phyloP scores from a whole-genome alignment of 1,140 invertebrate genomes.

The Musca domestica region DNA sequence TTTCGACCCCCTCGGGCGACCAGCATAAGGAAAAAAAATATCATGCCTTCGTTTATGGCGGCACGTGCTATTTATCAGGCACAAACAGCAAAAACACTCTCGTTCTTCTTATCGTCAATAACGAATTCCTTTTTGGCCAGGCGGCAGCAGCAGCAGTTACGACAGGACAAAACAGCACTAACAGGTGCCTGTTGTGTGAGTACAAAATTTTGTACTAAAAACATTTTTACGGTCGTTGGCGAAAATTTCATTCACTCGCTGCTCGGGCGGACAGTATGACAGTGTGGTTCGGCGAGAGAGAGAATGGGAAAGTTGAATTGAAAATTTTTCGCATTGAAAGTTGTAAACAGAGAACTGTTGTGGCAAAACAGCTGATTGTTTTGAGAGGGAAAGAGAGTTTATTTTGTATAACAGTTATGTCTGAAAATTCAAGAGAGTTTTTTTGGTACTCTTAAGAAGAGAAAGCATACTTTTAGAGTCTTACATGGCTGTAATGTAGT shows the following conservation, averaged over 20 bases:
- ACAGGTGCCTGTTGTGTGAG: slow-evolving; percentile 14
- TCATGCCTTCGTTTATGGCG: not conserved
- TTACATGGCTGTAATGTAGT: slow-evolving; percentile 6
- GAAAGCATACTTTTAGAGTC: slow-evolving; percentile 3
- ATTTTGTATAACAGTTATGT: not conserved
- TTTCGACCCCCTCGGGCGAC: no score
- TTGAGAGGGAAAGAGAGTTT: not conserved
- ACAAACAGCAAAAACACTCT: slow-evolving; percentile 1
- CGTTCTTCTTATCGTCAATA: no score
- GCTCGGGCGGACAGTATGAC: no score
- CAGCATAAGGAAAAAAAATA: no score
- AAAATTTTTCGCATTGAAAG: no score
- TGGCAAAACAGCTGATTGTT: not conserved
- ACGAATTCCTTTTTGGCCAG: slow-evolving; percentile 3
- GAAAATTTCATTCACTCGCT: no score
- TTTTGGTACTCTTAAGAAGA: not conserved
- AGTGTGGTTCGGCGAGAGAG: no score
- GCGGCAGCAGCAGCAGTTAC: not conserved
- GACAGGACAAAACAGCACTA: slow-evolving; percentile 4
- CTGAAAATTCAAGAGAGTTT: not conserved
- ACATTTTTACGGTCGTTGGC: not conserved
- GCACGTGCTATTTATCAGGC: slow-evolving; percentile 16
- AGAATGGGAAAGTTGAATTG: no score
- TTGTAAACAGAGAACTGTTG: not conserved
- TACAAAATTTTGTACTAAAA: slow-evolving; percentile 3